phyloP scores from a whole-genome alignment of 2,113 vertebrate genomes.

The rat (Rattus norvegicus) region DNA sequence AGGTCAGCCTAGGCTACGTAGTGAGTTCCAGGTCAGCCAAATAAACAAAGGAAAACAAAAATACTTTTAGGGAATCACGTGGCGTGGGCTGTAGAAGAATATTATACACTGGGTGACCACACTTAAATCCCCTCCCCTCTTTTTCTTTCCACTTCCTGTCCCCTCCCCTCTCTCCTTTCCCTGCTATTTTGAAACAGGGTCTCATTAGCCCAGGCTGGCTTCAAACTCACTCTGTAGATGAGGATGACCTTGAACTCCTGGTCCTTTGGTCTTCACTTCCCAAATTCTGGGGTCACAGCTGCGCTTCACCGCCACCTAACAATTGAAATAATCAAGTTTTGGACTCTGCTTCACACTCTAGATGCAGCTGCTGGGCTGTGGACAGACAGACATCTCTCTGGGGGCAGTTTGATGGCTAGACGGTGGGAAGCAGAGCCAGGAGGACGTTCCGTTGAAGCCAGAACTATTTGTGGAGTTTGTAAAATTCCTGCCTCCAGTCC shows the following conservation, averaged over 20 bases:
- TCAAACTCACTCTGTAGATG: not conserved
- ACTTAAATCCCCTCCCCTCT: not conserved
- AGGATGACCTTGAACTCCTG: not conserved
- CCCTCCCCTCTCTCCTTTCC: not conserved
- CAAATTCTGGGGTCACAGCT: not conserved
- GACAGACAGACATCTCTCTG: not conserved
- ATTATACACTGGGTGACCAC: not conserved
- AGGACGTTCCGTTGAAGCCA: not conserved
- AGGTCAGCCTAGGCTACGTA: not conserved
- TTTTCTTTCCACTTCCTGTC: not conserved
- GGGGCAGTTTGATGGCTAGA: not conserved
- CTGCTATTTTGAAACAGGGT: not conserved
- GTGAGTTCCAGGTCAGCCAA: not conserved
- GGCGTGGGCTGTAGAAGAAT: not conserved
- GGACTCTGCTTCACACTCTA: not conserved
- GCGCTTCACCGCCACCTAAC: not conserved
- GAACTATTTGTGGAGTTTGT: constrained; percentile 48
- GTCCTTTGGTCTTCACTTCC: not conserved
- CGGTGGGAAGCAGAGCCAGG: not conserved
- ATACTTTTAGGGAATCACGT: not conserved
- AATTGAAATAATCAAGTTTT: not conserved
- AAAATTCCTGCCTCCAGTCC: constrained; percentile 68
- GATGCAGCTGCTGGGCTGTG: no score
- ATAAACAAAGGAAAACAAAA: not conserved
- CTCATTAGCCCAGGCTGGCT: not conserved